Base-by-base conservation (phyloP, 2,113 vertebrate genomes). In the Donacobius atricapilla region DNA sequence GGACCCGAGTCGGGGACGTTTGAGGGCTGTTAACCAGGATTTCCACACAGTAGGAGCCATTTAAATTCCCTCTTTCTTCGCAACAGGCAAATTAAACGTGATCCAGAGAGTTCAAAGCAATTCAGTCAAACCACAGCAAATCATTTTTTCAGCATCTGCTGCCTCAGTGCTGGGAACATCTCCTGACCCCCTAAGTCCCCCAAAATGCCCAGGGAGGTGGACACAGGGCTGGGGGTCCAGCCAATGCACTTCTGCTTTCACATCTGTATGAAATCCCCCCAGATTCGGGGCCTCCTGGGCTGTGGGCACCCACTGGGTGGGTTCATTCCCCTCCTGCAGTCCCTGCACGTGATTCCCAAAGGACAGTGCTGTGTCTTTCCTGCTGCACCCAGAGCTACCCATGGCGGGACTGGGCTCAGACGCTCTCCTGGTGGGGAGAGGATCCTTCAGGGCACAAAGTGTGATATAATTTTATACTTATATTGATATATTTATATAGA, bases 161-260 rank as follows among this genome's bases (percentile, higher is more conserved):
- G 45, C 21, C 2, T 23, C 61, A 4, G 47, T 4, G 53, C 35
- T n/a, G 58, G 72, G 69, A 72, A 19, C 5, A 2, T 44, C 37
- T 48, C 42, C 54, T 0, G 1, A 44, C 9, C 28, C 51, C 17
- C 31, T 37, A 37, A 1, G 7, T 18, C 9, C 53, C 31, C 44
- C 37, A 33, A 3, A 77, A 51, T 18, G 10, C 40, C 39, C 30
- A 1, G 2, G 42, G 48, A n/a, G 22, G 39, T 17, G 47, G 24
- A 40, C 45, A 21, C 2, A 0, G 35, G 13, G 4, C 0, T 3
- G 25, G 10, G 6, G 4, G 2, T 17, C 51, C 0, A 0, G 35
- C 33, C 60, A 39, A 61, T 19, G 9, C 8, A 11, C 13, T 72
- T 47, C 40, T 70, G 28, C 50, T 48, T 28, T 50, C 16, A 15